Percentiles rank a stretch among this genome's conserved stretches.
phyloP scores from a whole-genome alignment of 2,888 invertebrate genomes.

The Dendrolimus pini region DNA sequence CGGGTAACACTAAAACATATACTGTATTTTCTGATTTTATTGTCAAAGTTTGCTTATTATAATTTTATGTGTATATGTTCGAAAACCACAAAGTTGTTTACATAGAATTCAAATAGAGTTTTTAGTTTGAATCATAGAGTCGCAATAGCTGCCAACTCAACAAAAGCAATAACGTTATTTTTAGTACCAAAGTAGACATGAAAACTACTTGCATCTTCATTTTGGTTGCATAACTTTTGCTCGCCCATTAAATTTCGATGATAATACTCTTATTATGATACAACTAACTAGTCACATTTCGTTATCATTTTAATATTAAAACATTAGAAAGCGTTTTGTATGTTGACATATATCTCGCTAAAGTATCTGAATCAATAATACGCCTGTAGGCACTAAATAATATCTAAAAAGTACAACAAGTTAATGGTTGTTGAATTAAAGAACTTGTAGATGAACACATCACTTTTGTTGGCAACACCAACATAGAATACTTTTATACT shows the following conservation, averaged over 20 bases:
- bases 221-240: constrained; percentile 4
- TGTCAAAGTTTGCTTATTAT: constrained; percentile 62
- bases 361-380: too few relatives aligned
- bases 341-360: too few relatives aligned
- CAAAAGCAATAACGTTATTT: constrained; percentile 11
- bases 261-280: background rate
- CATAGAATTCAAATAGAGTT: constrained; percentile 62
- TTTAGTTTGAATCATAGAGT: constrained; percentile 65
- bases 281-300: too few relatives aligned
- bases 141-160: constrained; percentile 51
- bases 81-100: constrained; percentile 61
- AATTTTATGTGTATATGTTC: constrained; percentile 63
- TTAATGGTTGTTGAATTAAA: too few relatives aligned
- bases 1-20: too few relatives aligned
- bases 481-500: too few relatives aligned
- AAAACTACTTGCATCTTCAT: constrained; percentile 8
- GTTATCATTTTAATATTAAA: too few relatives aligned
- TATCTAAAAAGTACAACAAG: too few relatives aligned
- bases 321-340: too few relatives aligned
- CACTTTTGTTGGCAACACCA: too few relatives aligned
- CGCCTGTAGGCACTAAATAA: too few relatives aligned
- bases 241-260: background rate
- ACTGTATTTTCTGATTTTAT: constrained; percentile 35
- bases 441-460: too few relatives aligned
- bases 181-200: constrained; percentile 2